These are phyloP conservation scores for Diachasma alloeum DNA, from an alignment of 1,140 invertebrate genomes.

Conservation along the genomic window DNA sequence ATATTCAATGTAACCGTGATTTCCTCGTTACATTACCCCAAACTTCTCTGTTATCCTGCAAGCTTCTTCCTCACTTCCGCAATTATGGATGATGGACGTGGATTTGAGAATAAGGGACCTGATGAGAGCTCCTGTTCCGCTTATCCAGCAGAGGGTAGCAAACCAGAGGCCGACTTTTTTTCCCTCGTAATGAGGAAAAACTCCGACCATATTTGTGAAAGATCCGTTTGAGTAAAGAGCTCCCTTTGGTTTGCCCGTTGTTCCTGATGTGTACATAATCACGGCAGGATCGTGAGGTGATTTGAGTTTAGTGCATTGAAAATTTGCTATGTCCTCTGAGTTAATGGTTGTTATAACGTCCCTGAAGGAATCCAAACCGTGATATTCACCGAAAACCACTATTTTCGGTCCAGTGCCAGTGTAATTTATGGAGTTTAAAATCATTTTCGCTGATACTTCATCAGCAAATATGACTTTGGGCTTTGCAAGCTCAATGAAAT, in stretches of 20 bases:
- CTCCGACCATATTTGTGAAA: background rate
- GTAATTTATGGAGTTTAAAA: slow-evolving; percentile 29
- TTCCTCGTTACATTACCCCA: slow-evolving; percentile 29
- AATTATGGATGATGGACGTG: slow-evolving; percentile 23
- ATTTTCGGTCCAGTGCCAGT: slow-evolving; percentile 34
- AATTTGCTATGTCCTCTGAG: slow-evolving; percentile 12
- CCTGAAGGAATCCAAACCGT: slow-evolving; percentile 16
- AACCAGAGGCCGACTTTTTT: background rate
- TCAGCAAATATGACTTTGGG: slow-evolving; percentile 52
- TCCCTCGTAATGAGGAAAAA: background rate
- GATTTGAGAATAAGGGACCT: background rate
- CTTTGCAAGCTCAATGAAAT: slow-evolving; percentile 41
- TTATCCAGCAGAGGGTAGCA: slow-evolving; percentile 29
- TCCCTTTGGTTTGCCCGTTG: slow-evolving; percentile 38
- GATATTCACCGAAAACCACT: slow-evolving; percentile 41
- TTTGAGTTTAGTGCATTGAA: slow-evolving; percentile 13
- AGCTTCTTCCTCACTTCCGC: slow-evolving; percentile 28
- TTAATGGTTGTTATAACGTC: slow-evolving; percentile 23
- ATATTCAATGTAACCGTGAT: slow-evolving; percentile 14
- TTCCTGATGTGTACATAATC: slow-evolving; percentile 46
- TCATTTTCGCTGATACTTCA: slow-evolving; percentile 23
- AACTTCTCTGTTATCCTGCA: slow-evolving; percentile 41
- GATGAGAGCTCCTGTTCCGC: slow-evolving; percentile 6
- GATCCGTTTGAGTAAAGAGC: slow-evolving; percentile 31
- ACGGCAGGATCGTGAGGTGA: slow-evolving; percentile 34